Conservation (phyloP, 2,113 vertebrate genomes). For the Gymnarchus niloticus region DNA sequence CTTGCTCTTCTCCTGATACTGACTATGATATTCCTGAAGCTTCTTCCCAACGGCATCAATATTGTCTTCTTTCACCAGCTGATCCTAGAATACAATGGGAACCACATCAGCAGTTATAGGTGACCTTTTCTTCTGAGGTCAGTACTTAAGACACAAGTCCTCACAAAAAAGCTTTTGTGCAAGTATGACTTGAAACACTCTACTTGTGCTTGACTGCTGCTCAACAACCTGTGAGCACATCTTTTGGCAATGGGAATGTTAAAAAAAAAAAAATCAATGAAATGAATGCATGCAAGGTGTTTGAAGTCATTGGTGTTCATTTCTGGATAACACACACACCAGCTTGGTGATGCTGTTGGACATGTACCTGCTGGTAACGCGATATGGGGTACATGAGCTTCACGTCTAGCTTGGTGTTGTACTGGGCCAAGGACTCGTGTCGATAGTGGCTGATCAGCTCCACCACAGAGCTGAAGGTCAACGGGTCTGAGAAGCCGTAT, state of each 20-base stretch:
- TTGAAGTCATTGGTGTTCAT: constrained; percentile 41
- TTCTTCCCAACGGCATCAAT: constrained; percentile 94
- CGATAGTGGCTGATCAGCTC: constrained; percentile 93
- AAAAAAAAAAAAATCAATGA: constrained; percentile 7
- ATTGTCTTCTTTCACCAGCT: constrained; percentile 93
- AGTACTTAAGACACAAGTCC: not conserved
- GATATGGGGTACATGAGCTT: constrained; percentile 90
- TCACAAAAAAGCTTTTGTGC: not conserved
- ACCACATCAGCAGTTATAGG: not conserved
- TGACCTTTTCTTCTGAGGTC: not conserved
- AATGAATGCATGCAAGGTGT: constrained; percentile 40
- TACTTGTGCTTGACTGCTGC: constrained; percentile 34
- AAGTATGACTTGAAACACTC: constrained; percentile 10
- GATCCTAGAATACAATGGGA: constrained; percentile 67
- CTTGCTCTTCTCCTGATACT: constrained; percentile 94
- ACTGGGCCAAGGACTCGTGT: constrained; percentile 90
- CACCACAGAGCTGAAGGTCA: constrained; percentile 89
- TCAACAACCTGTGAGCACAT: constrained; percentile 17
- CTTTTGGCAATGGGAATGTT: constrained; percentile 45
- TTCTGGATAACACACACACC: constrained; percentile 34
- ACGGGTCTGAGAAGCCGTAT: constrained; percentile 92
- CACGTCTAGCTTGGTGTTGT: constrained; percentile 94
- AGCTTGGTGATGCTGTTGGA: constrained; percentile 10
- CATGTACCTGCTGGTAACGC: constrained; percentile 82
- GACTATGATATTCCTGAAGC: constrained; percentile 88